phyloP scores from a whole-genome alignment of 2,113 vertebrate genomes.

The Pao palembangensis region DNA sequence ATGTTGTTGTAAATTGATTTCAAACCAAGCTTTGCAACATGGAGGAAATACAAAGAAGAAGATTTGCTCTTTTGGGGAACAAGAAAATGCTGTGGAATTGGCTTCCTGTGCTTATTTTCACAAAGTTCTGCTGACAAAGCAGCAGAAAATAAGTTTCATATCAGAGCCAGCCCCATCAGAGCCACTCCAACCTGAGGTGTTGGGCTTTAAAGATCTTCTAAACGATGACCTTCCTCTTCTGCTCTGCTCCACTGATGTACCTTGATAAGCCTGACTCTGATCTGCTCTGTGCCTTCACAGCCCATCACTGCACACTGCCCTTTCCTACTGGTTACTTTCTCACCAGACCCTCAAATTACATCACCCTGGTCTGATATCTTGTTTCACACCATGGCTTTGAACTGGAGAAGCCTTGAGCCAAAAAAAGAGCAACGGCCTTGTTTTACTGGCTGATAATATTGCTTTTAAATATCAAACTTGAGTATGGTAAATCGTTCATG shows the following conservation, averaged over 20 bases:
- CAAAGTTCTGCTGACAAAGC: conserved; percentile 8
- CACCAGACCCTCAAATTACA: conserved; percentile 53
- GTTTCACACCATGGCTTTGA: conserved; percentile 50
- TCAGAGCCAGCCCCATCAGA: conserved; percentile 45
- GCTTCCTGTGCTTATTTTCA: conserved; percentile 15
- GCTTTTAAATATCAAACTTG: conserved; percentile 4
- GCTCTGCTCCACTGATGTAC: conserved; percentile 57
- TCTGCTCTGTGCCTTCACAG: conserved; percentile 38
- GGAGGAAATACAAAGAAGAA: conserved; percentile 21
- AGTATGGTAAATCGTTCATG: conserved; percentile 24
- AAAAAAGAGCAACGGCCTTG: conserved; percentile 1
- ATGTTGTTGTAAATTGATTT: conserved; percentile 45
- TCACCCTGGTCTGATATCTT: conserved; percentile 49
- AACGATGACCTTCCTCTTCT: conserved; percentile 60
- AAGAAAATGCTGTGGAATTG: conserved; percentile 15
- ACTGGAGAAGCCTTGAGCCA: conserved; percentile 29
- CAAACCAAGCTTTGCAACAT: conserved; percentile 5
- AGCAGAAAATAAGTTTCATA: conserved; percentile 46
- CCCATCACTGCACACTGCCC: conserved; percentile 35
- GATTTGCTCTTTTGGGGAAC: conserved; percentile 17
- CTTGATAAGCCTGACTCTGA: conserved; percentile 69
- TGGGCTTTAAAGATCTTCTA: conserved; percentile 66
- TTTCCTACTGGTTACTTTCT: conserved; percentile 43
- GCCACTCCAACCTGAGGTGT: conserved; percentile 46
- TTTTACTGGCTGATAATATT: background rate